Percentiles rank a stretch among this genome's conserved stretches.
Conservation (phyloP, 2,113 vertebrate genomes). For the Stictonetta naevosa region DNA sequence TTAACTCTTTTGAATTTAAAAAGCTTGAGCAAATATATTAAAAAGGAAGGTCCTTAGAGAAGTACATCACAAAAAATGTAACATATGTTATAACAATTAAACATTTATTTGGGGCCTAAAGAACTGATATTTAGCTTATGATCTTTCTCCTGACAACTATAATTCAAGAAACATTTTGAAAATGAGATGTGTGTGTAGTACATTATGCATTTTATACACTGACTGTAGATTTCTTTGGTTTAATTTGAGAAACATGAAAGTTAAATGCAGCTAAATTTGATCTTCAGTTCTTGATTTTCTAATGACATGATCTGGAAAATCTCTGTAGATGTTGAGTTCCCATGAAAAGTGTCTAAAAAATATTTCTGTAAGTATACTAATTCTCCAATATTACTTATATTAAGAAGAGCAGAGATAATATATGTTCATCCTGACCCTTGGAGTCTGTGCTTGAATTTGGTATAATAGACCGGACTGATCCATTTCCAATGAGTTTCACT, state of each 20-base stretch:
- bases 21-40: neutral
- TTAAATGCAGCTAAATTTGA: neutral
- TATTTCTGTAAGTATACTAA: neutral
- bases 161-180: neutral
- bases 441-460: neutral
- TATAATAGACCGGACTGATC: neutral
- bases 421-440: neutral
- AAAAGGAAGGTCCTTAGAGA: neutral
- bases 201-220: neutral
- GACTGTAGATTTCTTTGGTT: neutral
- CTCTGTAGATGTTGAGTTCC: neutral
- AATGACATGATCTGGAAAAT: neutral
- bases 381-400: neutral
- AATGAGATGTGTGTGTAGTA: neutral
- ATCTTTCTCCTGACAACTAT: neutral
- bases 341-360: neutral
- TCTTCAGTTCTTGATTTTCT: neutral
- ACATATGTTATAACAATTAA: neutral
- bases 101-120: neutral
- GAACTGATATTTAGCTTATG: neutral
- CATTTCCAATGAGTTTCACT: neutral
- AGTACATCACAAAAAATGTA: neutral
- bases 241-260: neutral
- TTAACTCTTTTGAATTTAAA: neutral
- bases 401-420: neutral